Percentiles rank a stretch among this genome's conserved stretches.
phyloP scores from a whole-genome alignment of 1,140 invertebrate genomes.

The Melanaphis sacchari region DNA sequence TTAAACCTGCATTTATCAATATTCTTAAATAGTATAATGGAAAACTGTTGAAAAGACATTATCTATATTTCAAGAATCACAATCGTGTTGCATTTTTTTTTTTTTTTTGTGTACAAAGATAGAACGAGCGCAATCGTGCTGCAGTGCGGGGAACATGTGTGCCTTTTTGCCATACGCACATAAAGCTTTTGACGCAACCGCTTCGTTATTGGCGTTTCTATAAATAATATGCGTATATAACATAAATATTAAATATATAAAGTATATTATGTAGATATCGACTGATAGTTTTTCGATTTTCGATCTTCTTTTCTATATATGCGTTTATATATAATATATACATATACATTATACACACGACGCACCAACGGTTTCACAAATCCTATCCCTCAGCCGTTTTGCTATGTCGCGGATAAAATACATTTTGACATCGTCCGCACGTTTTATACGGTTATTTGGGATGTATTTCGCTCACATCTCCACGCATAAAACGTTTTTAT shows the following conservation, averaged over 20 bases:
- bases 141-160: not conserved
- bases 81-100: too few species aligned
- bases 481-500: not conserved
- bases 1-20: too few species aligned
- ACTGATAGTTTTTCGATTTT: not conserved
- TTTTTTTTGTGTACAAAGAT: too few species aligned
- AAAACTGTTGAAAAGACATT: too few species aligned
- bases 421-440: not conserved
- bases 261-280: not conserved
- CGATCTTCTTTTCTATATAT: not conserved
- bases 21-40: too few species aligned
- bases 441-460: not conserved
- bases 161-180: not conserved
- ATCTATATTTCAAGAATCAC: too few species aligned
- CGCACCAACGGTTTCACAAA: not conserved
- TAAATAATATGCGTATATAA: not conserved
- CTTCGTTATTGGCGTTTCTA: slow-evolving; percentile 4
- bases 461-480: not conserved
- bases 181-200: not conserved
- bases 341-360: too few species aligned
- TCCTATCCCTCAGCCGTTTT: not conserved
- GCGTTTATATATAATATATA: not conserved
- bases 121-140: too few species aligned
- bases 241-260: not conserved
- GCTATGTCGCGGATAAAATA: not conserved